Conservation (phyloP, 2,888 invertebrate genomes). For the Carterocephalus palaemon region DNA sequence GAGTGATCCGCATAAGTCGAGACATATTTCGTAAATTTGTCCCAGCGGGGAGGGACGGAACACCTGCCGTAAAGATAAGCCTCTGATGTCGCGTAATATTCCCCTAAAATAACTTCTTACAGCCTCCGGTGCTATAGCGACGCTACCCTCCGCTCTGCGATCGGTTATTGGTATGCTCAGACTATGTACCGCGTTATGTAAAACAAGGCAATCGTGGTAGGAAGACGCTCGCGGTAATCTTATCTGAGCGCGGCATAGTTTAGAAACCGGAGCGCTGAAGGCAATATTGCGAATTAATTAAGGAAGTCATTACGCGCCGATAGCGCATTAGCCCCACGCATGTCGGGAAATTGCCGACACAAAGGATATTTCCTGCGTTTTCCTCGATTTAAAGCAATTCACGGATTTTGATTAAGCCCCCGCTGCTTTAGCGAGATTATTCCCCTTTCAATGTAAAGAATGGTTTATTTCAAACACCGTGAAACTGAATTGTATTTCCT, state of each 20-base stretch:
- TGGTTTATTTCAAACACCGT: conserved; percentile 77
- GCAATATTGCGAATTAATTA: conserved; percentile 76
- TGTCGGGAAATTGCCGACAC: conserved; percentile 74
- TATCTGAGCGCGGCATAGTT: conserved; percentile 21
- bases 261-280: conserved; percentile 27
- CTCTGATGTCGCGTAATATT: conserved; percentile 71
- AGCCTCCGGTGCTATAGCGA: conserved; percentile 74
- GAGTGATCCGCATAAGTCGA: conserved; percentile 71
- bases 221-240: conserved; percentile 17
- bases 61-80: conserved; percentile 80
- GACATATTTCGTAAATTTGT: conserved; percentile 76
- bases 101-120: conserved; percentile 78
- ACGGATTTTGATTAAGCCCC: conserved; percentile 78
- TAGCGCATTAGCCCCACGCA: conserved; percentile 74
- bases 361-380: conserved; percentile 78
- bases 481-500: conserved; percentile 76
- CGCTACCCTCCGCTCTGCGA: conserved; percentile 44
- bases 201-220: conserved; percentile 24
- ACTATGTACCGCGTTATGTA: conserved; percentile 32
- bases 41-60: conserved; percentile 57
- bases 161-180: conserved; percentile 41
- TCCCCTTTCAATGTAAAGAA: conserved; percentile 77
- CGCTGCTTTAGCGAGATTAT: conserved; percentile 75
- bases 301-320: conserved; percentile 77
- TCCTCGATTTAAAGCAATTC: conserved; percentile 79